Base-by-base conservation (phyloP, 2,888 invertebrate genomes). In the Drosophila austrosaltans region DNA sequence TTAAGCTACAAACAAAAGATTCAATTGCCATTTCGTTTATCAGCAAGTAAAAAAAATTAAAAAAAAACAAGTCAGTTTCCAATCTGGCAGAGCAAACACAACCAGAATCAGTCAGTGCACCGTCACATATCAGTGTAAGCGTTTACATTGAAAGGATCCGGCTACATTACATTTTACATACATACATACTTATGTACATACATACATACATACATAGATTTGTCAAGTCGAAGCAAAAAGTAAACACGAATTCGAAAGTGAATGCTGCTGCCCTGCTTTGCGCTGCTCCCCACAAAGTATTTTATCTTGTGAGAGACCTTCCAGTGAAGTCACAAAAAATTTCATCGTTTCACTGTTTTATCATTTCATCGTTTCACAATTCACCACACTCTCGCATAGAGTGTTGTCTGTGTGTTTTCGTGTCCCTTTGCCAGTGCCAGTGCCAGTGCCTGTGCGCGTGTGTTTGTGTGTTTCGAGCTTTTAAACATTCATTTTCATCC, bases 401-500 rank as follows among this genome's bases (percentile, higher is more conserved):
- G 36, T 36, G 3, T 40, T 22, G 40, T 30, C n/a, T 28, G 22
- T 39, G 54, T 53, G 48, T 57, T 25, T 57, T 28, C 20, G 40
- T 36, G 32, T 54, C 7, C 39, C 12, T 12, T 6, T 40, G 12
- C 3, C 8, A 2, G 30, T 36, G 36, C 36, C 8, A 2, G 36
- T 8, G 36, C 22, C 8, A 22, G 3, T 48, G 8, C 8, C 8
- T 20, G 8, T 44, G 8, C 25, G 8, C 4, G 28, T n/a, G 0
- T 8, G 16, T n/a, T 53, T 30, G 44, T 39, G 44, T 42, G 78
- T 73, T 73, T 72, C 73, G 72, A 82, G 75, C 63, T 73, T 77
- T 77, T 72, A 25, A 39, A 54, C 48, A 40, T 54, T 54, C 25
- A n/a, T 40, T 69, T 84, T 84, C 82, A 82, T 71, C 82, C 82